Conservation (phyloP, 2,113 vertebrate species). For the Ochotona princeps region DNA sequence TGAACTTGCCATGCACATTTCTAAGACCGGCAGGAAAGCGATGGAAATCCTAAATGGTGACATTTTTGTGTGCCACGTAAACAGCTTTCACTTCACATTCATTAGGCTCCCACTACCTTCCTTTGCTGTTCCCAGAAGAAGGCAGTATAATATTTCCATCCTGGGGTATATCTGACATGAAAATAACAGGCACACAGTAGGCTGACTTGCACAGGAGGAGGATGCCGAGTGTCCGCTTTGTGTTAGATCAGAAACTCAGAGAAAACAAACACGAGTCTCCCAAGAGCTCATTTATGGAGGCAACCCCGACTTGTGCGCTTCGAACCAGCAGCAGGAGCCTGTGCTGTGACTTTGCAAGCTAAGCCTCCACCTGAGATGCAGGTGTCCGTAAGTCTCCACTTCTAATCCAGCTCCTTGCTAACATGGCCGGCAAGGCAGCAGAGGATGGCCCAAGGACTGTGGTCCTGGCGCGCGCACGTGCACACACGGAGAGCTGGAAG, state of each 20-base stretch:
- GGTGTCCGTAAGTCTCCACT: too few relatives aligned
- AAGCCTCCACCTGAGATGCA: too few relatives aligned
- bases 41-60: background rate
- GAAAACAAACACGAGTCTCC: background rate
- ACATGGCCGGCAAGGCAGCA: too few relatives aligned
- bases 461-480: too few relatives aligned
- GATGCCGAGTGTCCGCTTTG: background rate
- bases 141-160: background rate
- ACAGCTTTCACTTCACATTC: conserved; percentile 14
- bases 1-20: too few relatives aligned
- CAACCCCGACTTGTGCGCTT: background rate
- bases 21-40: background rate
- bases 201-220: background rate
- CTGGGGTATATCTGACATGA: background rate
- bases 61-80: conserved; percentile 23
- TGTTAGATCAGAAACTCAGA: background rate
- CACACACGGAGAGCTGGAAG: too few relatives aligned
- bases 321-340: background rate
- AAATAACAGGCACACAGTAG: conserved; percentile 23
- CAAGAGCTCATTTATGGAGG: conserved; percentile 20
- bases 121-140: conserved; percentile 10
- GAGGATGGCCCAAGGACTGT: too few relatives aligned
- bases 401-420: too few relatives aligned
- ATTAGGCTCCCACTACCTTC: background rate
- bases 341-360: too few relatives aligned